Conservation (phyloP, 2,797 vertebrate species). For the Lacerta viridis region DNA sequence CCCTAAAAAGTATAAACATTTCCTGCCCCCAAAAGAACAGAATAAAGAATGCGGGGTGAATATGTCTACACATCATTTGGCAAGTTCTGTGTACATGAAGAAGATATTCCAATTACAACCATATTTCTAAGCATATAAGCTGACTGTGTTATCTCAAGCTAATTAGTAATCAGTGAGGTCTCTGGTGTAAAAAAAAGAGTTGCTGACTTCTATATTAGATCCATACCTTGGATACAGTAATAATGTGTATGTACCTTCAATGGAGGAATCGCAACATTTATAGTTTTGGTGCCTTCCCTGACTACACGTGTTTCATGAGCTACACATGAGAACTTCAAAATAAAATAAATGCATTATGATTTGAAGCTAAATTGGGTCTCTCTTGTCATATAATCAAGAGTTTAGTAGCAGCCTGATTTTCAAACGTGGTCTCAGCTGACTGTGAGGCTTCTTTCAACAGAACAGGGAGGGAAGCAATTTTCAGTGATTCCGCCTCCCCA, state of each 20-base stretch:
- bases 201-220: neutral
- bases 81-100: neutral
- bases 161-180: too few species aligned
- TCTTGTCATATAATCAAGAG: neutral
- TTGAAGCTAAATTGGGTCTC: neutral
- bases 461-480: too few species aligned
- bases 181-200: neutral
- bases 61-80: neutral
- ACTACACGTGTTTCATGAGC: neutral
- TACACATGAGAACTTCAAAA: neutral
- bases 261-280: neutral
- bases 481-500: too few species aligned
- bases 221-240: neutral
- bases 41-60: neutral
- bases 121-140: too few species aligned
- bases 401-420: neutral
- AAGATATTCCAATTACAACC: neutral
- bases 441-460: too few species aligned
- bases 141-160: neutral
- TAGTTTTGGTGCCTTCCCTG: neutral
- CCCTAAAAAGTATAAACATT: neutral
- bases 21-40: neutral
- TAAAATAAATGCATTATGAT: slow-evolving; percentile 11
- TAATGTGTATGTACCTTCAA: neutral
- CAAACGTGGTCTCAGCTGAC: too few species aligned